These are phyloP conservation scores for Varanus komodoensis DNA, from an alignment of 2,113 vertebrate genomes.

Conservation along the genomic window DNA sequence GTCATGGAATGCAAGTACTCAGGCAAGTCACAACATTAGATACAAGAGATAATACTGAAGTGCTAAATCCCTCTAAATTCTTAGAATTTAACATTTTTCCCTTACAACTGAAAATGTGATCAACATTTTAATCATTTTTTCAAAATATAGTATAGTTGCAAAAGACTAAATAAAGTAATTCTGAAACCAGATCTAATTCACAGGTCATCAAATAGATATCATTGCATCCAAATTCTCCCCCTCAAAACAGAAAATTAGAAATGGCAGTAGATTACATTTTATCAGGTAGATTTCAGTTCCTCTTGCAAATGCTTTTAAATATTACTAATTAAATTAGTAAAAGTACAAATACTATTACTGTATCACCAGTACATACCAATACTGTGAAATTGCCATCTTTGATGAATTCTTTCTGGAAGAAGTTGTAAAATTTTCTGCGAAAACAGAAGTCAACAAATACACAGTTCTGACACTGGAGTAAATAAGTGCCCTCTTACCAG, in stretches of 20 bases:
- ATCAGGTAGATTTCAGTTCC: background rate
- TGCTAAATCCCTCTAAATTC: background rate
- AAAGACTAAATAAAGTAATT: background rate
- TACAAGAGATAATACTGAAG: background rate
- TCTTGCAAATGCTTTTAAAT: background rate
- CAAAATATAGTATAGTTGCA: too few relatives aligned
- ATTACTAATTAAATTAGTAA: slow-evolving; percentile 34
- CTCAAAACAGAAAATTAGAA: background rate
- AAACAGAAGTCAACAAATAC: slow-evolving; percentile 46
- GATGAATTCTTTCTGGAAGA: slow-evolving; percentile 96
- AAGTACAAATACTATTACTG: slow-evolving; percentile 4
- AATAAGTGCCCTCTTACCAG: background rate
- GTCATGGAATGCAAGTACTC: background rate
- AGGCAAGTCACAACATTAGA: background rate
- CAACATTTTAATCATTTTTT: background rate
- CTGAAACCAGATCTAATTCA: too few relatives aligned
- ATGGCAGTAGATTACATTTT: background rate
- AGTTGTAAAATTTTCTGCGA: slow-evolving; percentile 98
- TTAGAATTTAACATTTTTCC: background rate
- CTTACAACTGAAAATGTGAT: background rate
- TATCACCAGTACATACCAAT: slow-evolving; percentile 85
- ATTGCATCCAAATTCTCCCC: background rate
- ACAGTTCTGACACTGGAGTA: fast-evolving
- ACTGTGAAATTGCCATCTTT: slow-evolving; percentile 98
- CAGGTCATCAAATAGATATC: background rate